Evolutionary conservation across 1,140 invertebrate genomes (phyloP), one percentile per base, ranked within the genome.

Genomic region (Proales similis): DNA sequence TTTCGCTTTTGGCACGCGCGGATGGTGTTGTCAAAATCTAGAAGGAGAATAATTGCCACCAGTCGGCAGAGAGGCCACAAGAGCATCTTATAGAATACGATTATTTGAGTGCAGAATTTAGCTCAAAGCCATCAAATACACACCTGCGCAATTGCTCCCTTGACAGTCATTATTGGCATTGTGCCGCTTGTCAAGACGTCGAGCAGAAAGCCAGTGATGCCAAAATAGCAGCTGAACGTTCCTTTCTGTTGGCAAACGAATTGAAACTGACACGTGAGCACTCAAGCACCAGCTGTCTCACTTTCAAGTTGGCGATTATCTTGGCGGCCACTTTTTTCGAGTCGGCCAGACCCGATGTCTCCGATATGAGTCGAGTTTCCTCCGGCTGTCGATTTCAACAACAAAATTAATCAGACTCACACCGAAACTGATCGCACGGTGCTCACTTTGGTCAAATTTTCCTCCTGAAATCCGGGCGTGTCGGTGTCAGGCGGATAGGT

Each of bases 401-500:
- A 20, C 48, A 49, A 46, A 27, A 60, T 32, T 38, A 2, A 9
- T 24, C 22, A 19, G 1, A 46, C 2, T 29, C 48, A 60, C 48
- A 36, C 38, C 11, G 0, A 26, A 48, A 4, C 11, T 7, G 12
- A 20, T 9, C 11, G 24, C 14, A 19, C 11, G 11, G 36, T 11
- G 4, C 26, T 6, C 17, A 65, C 29, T 72, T 95, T 90, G 0
- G 82, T 80, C 67, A 84, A 77, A 70, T 90, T 82, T 78, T 96
- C 92, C 66, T 82, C 79, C 48, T 81, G 82, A 75, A 89, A 94
- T 19, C 94, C 93, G 32, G 93, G 92, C 2, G 95, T 99, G 70
- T 97, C 88, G 1, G 94, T 99, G 70, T 98, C 94, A 5, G 94
- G 88, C 20, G 95, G 94, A 67, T 88, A 83, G 4, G 85, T 81